These are phyloP conservation scores for Entomobrya multifasciata DNA, from an alignment of 2,888 invertebrate genomes.

Conservation along the genomic window DNA sequence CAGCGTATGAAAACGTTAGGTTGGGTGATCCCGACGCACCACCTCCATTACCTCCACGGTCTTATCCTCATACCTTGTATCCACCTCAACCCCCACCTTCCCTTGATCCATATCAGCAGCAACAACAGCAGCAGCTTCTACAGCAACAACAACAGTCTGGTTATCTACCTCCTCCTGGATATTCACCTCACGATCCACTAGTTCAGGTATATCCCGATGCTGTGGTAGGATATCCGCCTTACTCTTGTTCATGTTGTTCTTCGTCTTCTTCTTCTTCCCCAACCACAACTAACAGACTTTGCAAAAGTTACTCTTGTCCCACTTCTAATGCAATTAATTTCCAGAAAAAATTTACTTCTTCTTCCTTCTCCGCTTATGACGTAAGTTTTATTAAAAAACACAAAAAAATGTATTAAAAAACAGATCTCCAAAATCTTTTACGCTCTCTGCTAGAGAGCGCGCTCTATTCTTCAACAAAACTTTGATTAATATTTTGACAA, in stretches of 20 bases:
- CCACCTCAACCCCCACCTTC: constrained; percentile 51
- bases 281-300: constrained; percentile 74
- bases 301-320: constrained; percentile 69
- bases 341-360: constrained; percentile 50
- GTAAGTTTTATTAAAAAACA: constrained; percentile 70
- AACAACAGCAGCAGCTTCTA: too few relatives aligned
- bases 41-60: constrained; percentile 75
- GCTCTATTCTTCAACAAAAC: neutral
- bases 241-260: constrained; percentile 32
- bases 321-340: constrained; percentile 42
- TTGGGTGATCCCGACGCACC: constrained; percentile 66
- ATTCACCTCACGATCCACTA: constrained; percentile 73
- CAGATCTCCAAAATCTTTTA: too few relatives aligned
- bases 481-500: constrained; percentile 11
- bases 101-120: neutral
- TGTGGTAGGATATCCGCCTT: constrained; percentile 54
- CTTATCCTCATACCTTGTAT: constrained; percentile 62
- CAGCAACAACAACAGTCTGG: neutral
- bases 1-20: constrained; percentile 70
- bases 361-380: constrained; percentile 66
- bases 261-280: constrained; percentile 57
- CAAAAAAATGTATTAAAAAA: neutral
- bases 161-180: constrained; percentile 73
- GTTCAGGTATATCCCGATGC: constrained; percentile 57
- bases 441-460: neutral